Conservation (phyloP, 2,888 invertebrate genomes). For the Diachrysia chrysitis region DNA sequence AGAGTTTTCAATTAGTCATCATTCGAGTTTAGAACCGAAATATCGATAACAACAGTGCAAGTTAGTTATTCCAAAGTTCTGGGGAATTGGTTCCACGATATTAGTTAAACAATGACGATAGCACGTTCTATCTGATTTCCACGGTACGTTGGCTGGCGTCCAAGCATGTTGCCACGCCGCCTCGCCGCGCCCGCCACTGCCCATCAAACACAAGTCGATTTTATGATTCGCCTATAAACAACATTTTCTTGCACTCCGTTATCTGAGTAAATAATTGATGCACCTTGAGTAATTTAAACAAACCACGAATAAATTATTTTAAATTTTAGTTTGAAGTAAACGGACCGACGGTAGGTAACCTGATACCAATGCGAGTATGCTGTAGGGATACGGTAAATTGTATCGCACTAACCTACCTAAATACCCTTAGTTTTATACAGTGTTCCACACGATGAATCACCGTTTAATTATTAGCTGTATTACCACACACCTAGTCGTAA, state of each 20-base stretch:
- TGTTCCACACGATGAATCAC: background rate
- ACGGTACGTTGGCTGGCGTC: slow-evolving; percentile 78
- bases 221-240: slow-evolving; percentile 56
- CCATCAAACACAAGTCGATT: slow-evolving; percentile 53
- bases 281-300: slow-evolving; percentile 19
- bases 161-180: slow-evolving; percentile 76
- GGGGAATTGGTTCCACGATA: slow-evolving; percentile 63
- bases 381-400: background rate
- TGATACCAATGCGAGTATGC: background rate
- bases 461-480: background rate
- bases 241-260: slow-evolving; percentile 41
- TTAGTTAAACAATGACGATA: slow-evolving; percentile 75
- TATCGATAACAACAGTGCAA: slow-evolving; percentile 59
- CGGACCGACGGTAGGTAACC: background rate
- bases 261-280: slow-evolving; percentile 31
- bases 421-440: background rate
- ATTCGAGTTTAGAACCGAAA: slow-evolving; percentile 60
- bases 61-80: slow-evolving; percentile 57
- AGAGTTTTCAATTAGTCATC: slow-evolving; percentile 66
- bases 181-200: slow-evolving; percentile 46
- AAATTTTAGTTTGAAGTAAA: background rate
- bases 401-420: background rate
- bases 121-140: slow-evolving; percentile 66
- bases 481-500: slow-evolving; percentile 15
- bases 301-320: background rate